Evolutionary conservation across 2,797 vertebrate genomes (phyloP), one percentile per base, ranked within the genome.

Genomic region (Pangasius macronema): DNA sequence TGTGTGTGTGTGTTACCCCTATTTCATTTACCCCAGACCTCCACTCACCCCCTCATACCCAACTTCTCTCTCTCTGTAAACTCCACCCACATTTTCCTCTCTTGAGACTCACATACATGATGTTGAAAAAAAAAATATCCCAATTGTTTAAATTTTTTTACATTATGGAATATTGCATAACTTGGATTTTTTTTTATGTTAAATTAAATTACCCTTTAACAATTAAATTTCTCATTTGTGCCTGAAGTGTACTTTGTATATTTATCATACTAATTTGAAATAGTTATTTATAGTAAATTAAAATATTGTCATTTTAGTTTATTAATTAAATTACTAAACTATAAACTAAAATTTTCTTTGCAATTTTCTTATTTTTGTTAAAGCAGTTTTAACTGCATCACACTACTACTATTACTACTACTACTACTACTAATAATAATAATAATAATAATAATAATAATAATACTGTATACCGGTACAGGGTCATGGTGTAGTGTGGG

Each of bases 361-460:
- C 3, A 27, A 61, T 61, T 27, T 27, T 18, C 24, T 6, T 42
- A 11, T 24, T 46, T 27, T 72, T 24, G 9, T 46, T 42, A 46
- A 39, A 36, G 68, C 20, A 42, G 70, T 42, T 72, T 72, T 39
- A 9, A 68, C 68, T 72, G 33, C 3, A 20, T 6, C 36, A 42
- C 68, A 42, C 8, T 36, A 72, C 36, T 42, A 72, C 20, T 70
- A 70, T 5, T 16, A 42, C 42, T 42, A 39, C 39, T 46, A 73
- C 27, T 76, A 76, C 27, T 76, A 76, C 27, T 51, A 75, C 4
- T 51, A 53, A 53, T 53, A 53, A 53, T 53, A 53, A 53, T 53
- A 36, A 68, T 36, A 36, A 68, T 36, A 68, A 68, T 70, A 72
- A 42, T 46, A 73, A 73, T 73, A 73, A 46, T 75, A 75, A 39